Conservation (phyloP, 2,797 vertebrate species). For the Synaphobranchus kaupii region DNA sequence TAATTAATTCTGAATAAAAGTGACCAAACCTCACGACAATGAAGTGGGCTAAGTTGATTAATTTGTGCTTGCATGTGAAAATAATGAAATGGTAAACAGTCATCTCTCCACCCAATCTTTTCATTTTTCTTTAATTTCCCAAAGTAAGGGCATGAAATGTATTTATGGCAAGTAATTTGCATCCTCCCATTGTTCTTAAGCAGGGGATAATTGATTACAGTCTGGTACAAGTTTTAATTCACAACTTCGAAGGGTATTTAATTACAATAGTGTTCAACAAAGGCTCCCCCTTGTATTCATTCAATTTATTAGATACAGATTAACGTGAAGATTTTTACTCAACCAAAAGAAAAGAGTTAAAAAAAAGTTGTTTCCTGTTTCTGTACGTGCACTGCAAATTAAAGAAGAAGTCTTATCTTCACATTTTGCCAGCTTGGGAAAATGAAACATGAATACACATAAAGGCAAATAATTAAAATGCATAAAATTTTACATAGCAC, state of each 20-base stretch:
- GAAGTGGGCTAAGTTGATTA: not conserved
- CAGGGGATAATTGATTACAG: not conserved
- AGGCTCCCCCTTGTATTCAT: not conserved
- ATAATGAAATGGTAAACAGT: not conserved
- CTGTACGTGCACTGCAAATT: not conserved
- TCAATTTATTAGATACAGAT: not conserved
- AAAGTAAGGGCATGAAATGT: not conserved
- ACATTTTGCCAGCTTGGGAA: too few relatives aligned
- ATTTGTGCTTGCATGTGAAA: not conserved
- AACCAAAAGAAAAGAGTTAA: not conserved
- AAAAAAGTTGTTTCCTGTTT: not conserved
- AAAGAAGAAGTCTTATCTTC: too few relatives aligned
- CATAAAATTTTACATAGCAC: not conserved
- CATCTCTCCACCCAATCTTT: not conserved
- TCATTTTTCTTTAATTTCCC: not conserved
- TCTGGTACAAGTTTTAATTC: not conserved
- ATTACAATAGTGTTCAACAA: not conserved
- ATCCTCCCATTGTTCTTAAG: not conserved
- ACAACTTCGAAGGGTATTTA: not conserved
- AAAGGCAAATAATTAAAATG: not conserved
- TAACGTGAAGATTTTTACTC: not conserved
- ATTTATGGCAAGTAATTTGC: not conserved
- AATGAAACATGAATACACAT: not conserved
- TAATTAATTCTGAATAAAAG: not conserved
- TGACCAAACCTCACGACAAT: too few relatives aligned